Percentiles rank a stretch among this genome's conserved stretches.
phyloP scores from a whole-genome alignment of 1,140 invertebrate species.

The Trachymyrmex septentrionalis region DNA sequence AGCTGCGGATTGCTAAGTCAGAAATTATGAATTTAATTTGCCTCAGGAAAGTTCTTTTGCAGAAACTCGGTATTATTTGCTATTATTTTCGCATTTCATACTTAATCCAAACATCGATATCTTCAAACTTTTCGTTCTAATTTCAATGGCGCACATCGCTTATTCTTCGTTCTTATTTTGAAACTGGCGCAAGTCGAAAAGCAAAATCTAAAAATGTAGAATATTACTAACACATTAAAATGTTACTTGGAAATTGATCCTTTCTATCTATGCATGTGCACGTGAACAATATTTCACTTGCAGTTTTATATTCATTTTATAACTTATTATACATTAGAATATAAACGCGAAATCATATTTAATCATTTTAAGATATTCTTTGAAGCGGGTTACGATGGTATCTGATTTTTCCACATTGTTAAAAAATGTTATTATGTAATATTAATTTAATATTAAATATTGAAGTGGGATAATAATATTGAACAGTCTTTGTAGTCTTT shows the following conservation, averaged over 20 bases:
- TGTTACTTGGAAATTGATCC: background rate
- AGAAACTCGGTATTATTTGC: background rate
- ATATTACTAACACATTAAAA: background rate
- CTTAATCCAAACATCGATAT: conserved; percentile 18
- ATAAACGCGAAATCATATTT: background rate
- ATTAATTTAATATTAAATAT: conserved; percentile 3
- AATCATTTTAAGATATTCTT: background rate
- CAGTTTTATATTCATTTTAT: conserved; percentile 14
- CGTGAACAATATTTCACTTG: background rate
- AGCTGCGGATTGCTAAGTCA: background rate
- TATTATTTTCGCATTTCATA: background rate
- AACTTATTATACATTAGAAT: background rate
- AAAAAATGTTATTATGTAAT: background rate
- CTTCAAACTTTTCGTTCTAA: conserved; percentile 13
- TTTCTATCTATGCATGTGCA: background rate
- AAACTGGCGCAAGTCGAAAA: background rate
- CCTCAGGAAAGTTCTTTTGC: conserved; percentile 7
- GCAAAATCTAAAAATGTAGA: background rate
- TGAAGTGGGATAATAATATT: background rate
- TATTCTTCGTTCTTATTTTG: background rate
- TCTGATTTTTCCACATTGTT: background rate
- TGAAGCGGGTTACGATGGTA: background rate
- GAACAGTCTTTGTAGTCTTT: background rate
- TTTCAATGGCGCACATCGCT: background rate
- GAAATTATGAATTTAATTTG: background rate